Conservation (phyloP, 2,888 invertebrate genomes). For the Itoplectis maculator region DNA sequence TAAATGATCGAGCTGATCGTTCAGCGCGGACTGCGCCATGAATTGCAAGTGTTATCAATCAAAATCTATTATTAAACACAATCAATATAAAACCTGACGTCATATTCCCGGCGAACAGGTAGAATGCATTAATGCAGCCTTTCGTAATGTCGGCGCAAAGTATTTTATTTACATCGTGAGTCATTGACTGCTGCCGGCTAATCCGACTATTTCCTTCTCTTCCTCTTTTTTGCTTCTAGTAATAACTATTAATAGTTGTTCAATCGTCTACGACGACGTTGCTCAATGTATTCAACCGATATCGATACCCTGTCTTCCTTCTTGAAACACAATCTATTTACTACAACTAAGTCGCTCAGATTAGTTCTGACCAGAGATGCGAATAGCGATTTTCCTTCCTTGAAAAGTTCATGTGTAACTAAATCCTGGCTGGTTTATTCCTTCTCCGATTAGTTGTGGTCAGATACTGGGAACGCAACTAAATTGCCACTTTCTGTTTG, state of each 20-base stretch:
- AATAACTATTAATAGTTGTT: too few species aligned
- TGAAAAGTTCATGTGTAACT: too few species aligned
- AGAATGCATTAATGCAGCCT: conserved; percentile 41
- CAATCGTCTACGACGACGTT: neutral
- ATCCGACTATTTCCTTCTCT: neutral
- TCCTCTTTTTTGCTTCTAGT: conserved; percentile 13
- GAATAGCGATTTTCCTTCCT: too few species aligned
- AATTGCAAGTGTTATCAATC: conserved; percentile 43
- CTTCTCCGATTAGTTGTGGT: too few species aligned
- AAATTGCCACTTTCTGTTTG: too few species aligned
- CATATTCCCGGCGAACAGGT: conserved; percentile 12
- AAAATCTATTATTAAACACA: conserved; percentile 8
- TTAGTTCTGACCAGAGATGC: too few species aligned
- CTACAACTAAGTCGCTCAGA: too few species aligned
- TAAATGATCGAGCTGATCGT: neutral
- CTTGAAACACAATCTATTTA: too few species aligned
- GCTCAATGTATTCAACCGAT: too few species aligned
- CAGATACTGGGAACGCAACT: too few species aligned
- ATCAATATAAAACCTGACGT: conserved; percentile 26
- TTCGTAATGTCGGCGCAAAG: conserved; percentile 21
- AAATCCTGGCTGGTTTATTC: too few species aligned
- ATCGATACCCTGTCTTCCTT: too few species aligned
- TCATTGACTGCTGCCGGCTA: conserved; percentile 47
- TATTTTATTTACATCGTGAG: conserved; percentile 46
- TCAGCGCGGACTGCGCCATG: neutral